A percentile compares a stretch with the other conserved stretches of the same genome.
phyloP scores from a whole-genome alignment of 1,140 invertebrate species.

The Drosophila paulistorum region DNA sequence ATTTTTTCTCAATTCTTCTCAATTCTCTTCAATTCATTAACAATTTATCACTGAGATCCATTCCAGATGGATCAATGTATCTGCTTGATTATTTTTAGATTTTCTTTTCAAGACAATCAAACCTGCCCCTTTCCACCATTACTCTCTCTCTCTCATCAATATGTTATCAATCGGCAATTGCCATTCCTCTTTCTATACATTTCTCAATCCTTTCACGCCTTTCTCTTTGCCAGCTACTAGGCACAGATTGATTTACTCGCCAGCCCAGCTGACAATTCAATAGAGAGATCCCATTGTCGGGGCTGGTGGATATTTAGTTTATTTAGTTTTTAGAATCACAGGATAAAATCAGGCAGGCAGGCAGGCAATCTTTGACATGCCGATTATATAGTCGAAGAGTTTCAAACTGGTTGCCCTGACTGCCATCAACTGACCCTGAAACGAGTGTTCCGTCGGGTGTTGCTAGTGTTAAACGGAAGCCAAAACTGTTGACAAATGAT shows the following conservation, averaged over 20 bases:
- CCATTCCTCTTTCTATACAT: constrained; percentile 4
- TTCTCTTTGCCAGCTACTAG: constrained; percentile 35
- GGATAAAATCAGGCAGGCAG: constrained; percentile 37
- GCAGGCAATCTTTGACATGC: constrained; percentile 47
- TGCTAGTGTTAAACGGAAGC: constrained; percentile 63
- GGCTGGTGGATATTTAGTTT: constrained; percentile 19
- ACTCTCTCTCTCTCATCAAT: constrained; percentile 25
- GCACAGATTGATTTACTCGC: constrained; percentile 63
- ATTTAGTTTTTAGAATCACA: too few relatives aligned
- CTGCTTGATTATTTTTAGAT: constrained; percentile 8
- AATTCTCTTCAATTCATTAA: constrained; percentile 8
- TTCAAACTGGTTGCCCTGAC: constrained; percentile 30
- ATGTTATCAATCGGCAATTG: constrained; percentile 52
- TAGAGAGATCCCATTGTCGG: constrained; percentile 49
- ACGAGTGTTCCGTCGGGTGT: constrained; percentile 7
- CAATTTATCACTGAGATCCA: constrained; percentile 48
- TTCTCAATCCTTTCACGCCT: constrained; percentile 74
- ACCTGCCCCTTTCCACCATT: background rate
- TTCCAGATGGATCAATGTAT: constrained; percentile 11
- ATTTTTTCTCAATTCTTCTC: too few relatives aligned
- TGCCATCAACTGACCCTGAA: constrained; percentile 48
- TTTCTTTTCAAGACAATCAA: background rate
- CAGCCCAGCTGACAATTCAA: constrained; percentile 57
- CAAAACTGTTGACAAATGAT: constrained; percentile 79
- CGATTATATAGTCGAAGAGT: constrained; percentile 48